Conservation (phyloP, 2,888 invertebrate genomes). For the Bembecia ichneumoniformis region DNA sequence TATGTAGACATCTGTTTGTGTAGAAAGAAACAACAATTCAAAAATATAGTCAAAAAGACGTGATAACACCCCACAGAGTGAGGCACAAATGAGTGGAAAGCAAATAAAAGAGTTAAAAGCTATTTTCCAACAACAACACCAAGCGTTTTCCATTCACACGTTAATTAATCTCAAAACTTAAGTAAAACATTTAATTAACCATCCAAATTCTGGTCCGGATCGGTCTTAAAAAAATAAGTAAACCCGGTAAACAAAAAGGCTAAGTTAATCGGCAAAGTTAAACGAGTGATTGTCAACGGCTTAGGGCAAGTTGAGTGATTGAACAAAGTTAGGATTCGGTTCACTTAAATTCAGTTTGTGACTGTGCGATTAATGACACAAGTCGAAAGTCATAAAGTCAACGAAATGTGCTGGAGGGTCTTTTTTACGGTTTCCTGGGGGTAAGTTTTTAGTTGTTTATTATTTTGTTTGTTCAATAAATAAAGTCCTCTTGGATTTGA, state of each 20-base stretch:
- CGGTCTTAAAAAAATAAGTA: slow-evolving; percentile 2
- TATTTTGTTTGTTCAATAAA: not conserved
- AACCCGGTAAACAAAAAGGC: slow-evolving; percentile 22
- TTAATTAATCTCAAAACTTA: too few relatives aligned
- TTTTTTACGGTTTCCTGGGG: not conserved
- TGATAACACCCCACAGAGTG: too few relatives aligned
- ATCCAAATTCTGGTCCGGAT: not conserved
- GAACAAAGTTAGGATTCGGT: slow-evolving; percentile 16
- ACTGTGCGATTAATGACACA: slow-evolving; percentile 16
- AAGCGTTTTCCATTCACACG: too few relatives aligned
- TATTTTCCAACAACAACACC: too few relatives aligned
- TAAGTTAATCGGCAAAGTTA: slow-evolving; percentile 45
- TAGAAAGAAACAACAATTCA: too few relatives aligned
- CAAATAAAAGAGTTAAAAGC: too few relatives aligned
- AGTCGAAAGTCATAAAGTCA: slow-evolving; percentile 18
- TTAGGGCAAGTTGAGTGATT: slow-evolving; percentile 37
- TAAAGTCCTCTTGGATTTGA: not conserved
- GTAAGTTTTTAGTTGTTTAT: slow-evolving; percentile 1
- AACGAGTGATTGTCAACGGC: slow-evolving; percentile 45
- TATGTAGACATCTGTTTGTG: too few relatives aligned
- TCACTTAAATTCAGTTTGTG: slow-evolving; percentile 16
- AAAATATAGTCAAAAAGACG: too few relatives aligned
- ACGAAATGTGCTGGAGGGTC: slow-evolving; percentile 1
- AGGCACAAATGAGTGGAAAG: too few relatives aligned
- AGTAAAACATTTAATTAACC: slow-evolving; percentile 8